Evolutionary conservation across 2,888 invertebrate species (phyloP), one percentile per base, ranked within the genome.

Genomic region (Leptinotarsa tumamoca): DNA sequence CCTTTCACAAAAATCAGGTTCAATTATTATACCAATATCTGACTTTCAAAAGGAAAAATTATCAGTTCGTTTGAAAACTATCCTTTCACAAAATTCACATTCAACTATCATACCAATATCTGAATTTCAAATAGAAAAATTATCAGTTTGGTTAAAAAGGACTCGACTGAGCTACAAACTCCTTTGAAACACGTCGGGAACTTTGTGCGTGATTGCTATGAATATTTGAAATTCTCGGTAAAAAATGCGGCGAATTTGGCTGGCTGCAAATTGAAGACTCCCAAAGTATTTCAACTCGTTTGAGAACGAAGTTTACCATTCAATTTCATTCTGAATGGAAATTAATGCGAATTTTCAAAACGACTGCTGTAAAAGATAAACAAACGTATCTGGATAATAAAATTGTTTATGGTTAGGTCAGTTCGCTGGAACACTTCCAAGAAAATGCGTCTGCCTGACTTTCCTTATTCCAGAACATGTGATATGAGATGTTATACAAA

Each of bases 381-480:
- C 21, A 21, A 58, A 58, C 21, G 23, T 58, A 58, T 23, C 58
- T 58, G 58, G 27, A 27, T 58, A 58, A 27, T 58, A 15, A 58
- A 58, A 27, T 58, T 58, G 58, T 58, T 58, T 58, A 27, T 23
- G 27, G 58, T 58, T 58, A 58, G 58, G 58, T 58, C 58, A 58
- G 23, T 58, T 58, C 58, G 5, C 14, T 58, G 58, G 23, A 58
- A 58, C 17, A 23, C 10, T 58, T 21, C 27, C 58, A 58, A 23
- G 4, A 23, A 23, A 58, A 23, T 15, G 4, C 23, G 18, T 15
- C 23, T 15, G 23, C 14, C 23, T 58, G 17, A 52, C n/a, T 52
- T 17, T 52, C 7, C n/a, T 52, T 4, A 17, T 52, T 7, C 4
- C 52, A n/a, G 0, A 52, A 15, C 15, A 52, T n/a, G 52, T 52